Percentiles rank a stretch among this genome's conserved stretches.
These are phyloP conservation scores for Prunella strophiata DNA, from an alignment of 2,797 vertebrate species.

Conservation along the genomic window DNA sequence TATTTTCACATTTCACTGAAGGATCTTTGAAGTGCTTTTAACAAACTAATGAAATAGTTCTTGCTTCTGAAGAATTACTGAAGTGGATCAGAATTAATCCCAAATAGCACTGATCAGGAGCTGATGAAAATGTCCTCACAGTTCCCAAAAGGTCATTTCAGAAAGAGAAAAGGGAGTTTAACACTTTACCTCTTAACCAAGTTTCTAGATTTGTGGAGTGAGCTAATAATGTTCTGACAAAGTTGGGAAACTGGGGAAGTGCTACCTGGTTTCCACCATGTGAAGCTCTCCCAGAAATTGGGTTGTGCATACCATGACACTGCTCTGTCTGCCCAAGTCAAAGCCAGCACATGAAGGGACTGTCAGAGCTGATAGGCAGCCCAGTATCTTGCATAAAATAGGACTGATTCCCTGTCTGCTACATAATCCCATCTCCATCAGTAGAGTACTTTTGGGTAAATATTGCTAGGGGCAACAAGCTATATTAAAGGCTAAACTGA, in stretches of 20 bases:
- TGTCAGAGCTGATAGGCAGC: neutral
- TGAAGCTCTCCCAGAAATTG: neutral
- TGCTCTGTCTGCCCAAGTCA: neutral
- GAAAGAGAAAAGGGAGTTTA: neutral
- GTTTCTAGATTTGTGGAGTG: neutral
- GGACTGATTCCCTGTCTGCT: neutral
- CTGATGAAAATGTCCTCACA: neutral
- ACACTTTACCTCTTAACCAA: neutral
- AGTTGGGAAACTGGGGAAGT: neutral
- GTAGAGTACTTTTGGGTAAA: slow-evolving; percentile 36
- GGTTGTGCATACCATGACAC: neutral
- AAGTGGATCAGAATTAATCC: neutral
- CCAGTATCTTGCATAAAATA: neutral
- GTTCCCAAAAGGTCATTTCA: neutral
- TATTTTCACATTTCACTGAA: neutral
- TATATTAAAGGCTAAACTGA: slow-evolving; percentile 42
- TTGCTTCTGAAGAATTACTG: neutral
- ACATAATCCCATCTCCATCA: slow-evolving; percentile 39
- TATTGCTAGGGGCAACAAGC: slow-evolving; percentile 49
- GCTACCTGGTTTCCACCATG: neutral
- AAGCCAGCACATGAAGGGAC: neutral
- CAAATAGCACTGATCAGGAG: neutral
- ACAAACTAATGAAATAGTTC: neutral
- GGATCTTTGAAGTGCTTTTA: neutral
- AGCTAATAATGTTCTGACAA: neutral